Conservation (phyloP, 2,888 invertebrate species). For the Slavum lentiscoides region DNA sequence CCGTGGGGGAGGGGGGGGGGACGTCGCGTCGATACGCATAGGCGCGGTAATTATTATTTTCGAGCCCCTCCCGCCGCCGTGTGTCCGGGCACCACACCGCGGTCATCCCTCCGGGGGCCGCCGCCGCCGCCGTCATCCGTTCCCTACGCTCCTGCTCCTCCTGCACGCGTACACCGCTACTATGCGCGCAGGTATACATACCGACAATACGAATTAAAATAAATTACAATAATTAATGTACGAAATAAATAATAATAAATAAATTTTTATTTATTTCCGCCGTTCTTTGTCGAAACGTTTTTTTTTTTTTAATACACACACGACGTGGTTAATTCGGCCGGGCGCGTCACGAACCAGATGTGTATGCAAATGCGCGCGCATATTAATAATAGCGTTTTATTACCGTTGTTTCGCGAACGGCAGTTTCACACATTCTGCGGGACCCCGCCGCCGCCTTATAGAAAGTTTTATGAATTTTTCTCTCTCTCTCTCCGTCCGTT, state of each 20-base stretch:
- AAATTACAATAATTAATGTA: conserved; percentile 35
- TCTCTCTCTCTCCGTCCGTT: too few relatives aligned
- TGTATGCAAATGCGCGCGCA: conserved; percentile 13
- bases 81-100: neutral
- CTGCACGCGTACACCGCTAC: neutral
- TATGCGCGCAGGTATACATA: too few relatives aligned
- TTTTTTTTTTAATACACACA: neutral
- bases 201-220: conserved; percentile 37
- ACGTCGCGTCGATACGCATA: conserved; percentile 41
- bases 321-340: conserved; percentile 24
- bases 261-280: neutral
- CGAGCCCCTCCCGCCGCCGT: neutral
- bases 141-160: neutral
- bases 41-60: conserved; percentile 48
- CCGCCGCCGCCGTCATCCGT: neutral
- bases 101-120: neutral
- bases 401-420: neutral
- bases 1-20: neutral
- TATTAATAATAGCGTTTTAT: neutral
- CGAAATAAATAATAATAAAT: neutral
- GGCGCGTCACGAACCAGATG: neutral
- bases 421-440: conserved; percentile 11
- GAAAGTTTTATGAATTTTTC: neutral
- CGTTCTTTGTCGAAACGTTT: neutral
- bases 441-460: neutral